These are phyloP conservation scores for Hypomesus transpacificus DNA, from an alignment of 2,113 vertebrate species.

Conservation along the genomic window DNA sequence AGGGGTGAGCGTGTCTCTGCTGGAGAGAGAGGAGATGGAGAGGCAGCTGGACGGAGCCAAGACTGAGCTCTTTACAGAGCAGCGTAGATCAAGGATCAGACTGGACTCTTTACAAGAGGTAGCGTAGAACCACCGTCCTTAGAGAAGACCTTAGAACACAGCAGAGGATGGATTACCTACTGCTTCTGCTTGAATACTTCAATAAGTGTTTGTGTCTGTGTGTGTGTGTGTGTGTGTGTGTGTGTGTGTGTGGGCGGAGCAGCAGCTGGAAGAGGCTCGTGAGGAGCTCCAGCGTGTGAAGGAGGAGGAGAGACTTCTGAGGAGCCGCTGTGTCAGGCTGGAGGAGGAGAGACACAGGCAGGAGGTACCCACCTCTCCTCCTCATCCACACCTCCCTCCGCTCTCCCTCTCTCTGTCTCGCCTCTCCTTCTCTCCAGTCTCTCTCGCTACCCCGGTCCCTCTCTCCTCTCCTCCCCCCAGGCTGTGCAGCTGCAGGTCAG, in stretches of 20 bases:
- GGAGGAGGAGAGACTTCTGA: conserved; percentile 53
- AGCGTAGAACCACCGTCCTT: neutral
- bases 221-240: neutral
- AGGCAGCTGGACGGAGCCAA: conserved; percentile 62
- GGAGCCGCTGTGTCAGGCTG: conserved; percentile 56
- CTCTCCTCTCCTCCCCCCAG: conserved; percentile 22
- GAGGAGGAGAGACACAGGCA: conserved; percentile 65
- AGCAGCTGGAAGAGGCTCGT: conserved; percentile 68
- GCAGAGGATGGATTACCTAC: neutral
- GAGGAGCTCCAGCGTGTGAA: conserved; percentile 64
- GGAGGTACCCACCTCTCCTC: conserved; percentile 36
- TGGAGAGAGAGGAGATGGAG: conserved; percentile 71
- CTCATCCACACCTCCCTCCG: neutral
- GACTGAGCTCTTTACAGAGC: conserved; percentile 66
- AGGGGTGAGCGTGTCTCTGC: conserved; percentile 40
- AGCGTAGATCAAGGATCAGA: conserved; percentile 59
- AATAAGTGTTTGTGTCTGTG: conserved; percentile 1
- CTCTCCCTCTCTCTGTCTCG: neutral
- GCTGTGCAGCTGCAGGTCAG: conserved; percentile 24
- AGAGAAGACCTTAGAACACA: neutral
- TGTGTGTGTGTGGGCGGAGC: conserved; percentile 26
- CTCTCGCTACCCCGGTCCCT: neutral
- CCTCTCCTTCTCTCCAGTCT: neutral
- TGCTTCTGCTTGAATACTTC: neutral
- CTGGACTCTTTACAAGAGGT: conserved; percentile 71